A percentile compares a stretch with the other conserved stretches of the same genome.
These are phyloP conservation scores for Gymnopithys bicolor DNA, from an alignment of 2,797 vertebrate genomes.

Conservation along the genomic window DNA sequence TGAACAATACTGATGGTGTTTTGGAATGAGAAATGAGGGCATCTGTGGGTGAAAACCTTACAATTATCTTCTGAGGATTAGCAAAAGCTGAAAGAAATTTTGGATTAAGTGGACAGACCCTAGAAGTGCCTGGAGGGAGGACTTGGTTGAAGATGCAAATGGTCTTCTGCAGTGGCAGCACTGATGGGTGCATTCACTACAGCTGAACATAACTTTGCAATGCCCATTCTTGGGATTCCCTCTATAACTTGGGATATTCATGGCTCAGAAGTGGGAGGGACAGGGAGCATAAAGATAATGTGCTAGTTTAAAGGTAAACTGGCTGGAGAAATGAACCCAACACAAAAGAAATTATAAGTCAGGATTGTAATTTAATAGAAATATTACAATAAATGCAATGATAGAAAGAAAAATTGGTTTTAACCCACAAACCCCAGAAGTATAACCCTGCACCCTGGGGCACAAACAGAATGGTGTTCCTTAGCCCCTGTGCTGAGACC, in stretches of 20 bases:
- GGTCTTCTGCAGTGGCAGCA: not conserved
- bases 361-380: too few relatives aligned
- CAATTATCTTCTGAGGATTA: not conserved
- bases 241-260: not conserved
- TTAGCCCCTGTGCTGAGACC: too few relatives aligned
- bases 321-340: too few relatives aligned
- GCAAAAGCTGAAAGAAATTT: not conserved
- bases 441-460: too few relatives aligned
- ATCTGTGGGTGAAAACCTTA: not conserved
- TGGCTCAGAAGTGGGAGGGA: not conserved
- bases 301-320: too few relatives aligned
- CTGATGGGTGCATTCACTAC: not conserved
- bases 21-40: not conserved
- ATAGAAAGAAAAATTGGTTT: too few relatives aligned
- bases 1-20: not conserved
- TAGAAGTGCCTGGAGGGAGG: not conserved
- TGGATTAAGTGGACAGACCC: not conserved
- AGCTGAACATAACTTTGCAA: not conserved
- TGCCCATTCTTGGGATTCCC: not conserved
- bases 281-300: not conserved
- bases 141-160: not conserved
- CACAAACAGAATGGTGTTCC: too few relatives aligned
- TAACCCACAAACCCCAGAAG: too few relatives aligned
- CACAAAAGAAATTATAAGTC: too few relatives aligned
- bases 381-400: too few relatives aligned